Base-by-base conservation (phyloP, 1,140 invertebrate genomes). In the Ditylenchus dipsaci region DNA sequence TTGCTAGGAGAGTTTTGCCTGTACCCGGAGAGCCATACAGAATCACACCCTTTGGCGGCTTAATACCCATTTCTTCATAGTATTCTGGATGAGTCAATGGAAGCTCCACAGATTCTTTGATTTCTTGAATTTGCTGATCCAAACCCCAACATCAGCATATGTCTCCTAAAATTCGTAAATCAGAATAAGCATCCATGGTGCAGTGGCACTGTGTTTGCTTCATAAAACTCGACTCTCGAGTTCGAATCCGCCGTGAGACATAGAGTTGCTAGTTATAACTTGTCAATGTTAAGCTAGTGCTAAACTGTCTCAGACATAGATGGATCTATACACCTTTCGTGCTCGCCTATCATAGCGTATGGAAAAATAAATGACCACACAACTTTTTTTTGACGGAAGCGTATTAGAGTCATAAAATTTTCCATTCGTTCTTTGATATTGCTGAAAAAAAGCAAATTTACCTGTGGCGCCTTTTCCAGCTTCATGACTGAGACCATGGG, bases 401-500 rank as follows among this genome's bases (percentile, higher is more conserved):
- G 11, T 11, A 38, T 38, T n/a, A n/a, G n/a, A n/a, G n/a, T n/a
- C n/a, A n/a, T n/a, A n/a, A n/a, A n/a, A n/a, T n/a, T n/a, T n/a
- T n/a, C n/a, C n/a, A n/a, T n/a, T n/a, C n/a, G n/a, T n/a, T n/a
- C n/a, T n/a, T n/a, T n/a, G n/a, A n/a, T n/a, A 45, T n/a, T 45
- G 43, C 43, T n/a, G n/a, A 11, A 45, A 61, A 61, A 61, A 61
- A 61, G 59, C 59, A 30, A 61, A 7, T 19, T 61, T n/a, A 74
- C 72, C 42, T 97, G 93, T 13, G 96, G 96, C 26, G 96, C 96
- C 83, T 99, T 99, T 82, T 99, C 96, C 43, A 99, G 83, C 84
- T 99, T 99, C 96, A 99, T 99, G 0, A 99, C 96, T 33, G 94
- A 98, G 0, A 99, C 96, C 95, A 99, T 98, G 17, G 96, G 96